Base-by-base conservation (phyloP, 2,797 vertebrate species). In the Hipposideros larvatus region DNA sequence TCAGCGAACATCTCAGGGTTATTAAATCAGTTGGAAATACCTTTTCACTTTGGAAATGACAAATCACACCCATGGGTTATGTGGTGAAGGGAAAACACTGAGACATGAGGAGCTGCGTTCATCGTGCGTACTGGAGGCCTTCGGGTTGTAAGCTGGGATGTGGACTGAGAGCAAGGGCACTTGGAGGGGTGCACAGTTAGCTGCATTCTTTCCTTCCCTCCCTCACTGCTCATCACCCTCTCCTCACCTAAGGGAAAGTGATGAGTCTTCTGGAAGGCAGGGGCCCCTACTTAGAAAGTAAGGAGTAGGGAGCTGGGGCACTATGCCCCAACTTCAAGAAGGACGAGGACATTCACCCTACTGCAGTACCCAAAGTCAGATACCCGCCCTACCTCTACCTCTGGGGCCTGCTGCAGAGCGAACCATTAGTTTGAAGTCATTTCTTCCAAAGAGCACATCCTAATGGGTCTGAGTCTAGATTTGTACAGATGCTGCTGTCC, bases 261-360 rank as follows among this genome's bases (percentile, higher is more conserved):
- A 59, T 2, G 14, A 91, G 43, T 90, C 43, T 91, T 94, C 80
- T 75, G 19, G 85, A 86, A 97, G 65, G 92, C 75, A 95, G 57
- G 63, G 4, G 8, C 48, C 59, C 59, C 41, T 87, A 59, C 51
- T 82, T 24, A 87, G 85, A 88, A 90, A 68, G 55, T 16, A 91
- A 37, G 37, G 28, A 68, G 55, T 16, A 91, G 43, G 37, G 28
- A 75, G 63, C 41, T 85, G 66, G 34, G 21, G n/a, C 31, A 63
- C 86, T 51, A 1, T 41, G 28, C 78, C 87, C 63, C 19, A 8
- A 46, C 31, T 73, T 94, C 55, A 92, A 37, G 46, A 46, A 79
- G 15, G 41, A 85, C 51, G 34, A 70, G 15, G 22, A 24, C 55
- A 63, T 82, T 43, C 34, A 55, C 22, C 26, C 43, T 51, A 70